Evolutionary conservation across 1,140 invertebrate genomes (phyloP).

Genomic region (Plutomurus gul): DNA sequence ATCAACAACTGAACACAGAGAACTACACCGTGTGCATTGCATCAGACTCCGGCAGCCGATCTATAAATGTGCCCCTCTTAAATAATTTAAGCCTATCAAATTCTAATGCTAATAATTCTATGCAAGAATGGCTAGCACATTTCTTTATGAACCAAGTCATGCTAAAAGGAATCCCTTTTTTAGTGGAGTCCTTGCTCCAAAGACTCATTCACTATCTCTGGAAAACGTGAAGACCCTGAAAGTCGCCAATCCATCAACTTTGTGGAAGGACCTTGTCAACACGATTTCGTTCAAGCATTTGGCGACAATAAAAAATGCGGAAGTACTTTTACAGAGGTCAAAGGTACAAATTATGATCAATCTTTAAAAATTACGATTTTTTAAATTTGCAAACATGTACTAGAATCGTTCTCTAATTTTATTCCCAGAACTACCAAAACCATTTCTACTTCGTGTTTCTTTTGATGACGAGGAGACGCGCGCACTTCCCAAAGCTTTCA

Average conservation of each 20-base stretch:
- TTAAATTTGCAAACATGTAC: neutral
- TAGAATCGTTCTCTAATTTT: neutral
- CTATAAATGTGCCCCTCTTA: neutral
- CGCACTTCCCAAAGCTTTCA: neutral
- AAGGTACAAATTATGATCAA: too few relatives aligned
- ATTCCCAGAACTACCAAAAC: neutral
- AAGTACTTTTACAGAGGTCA: neutral
- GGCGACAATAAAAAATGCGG: conserved; percentile 32
- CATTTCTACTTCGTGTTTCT: conserved; percentile 17
- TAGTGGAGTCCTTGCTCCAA: neutral
- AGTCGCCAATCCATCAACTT: too few relatives aligned
- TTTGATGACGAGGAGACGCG: conserved; percentile 13
- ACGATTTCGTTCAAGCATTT: conserved; percentile 20
- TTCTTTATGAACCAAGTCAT: conserved; percentile 14
- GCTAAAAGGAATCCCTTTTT: neutral
- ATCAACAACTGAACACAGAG: conserved; percentile 32
- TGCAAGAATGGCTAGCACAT: neutral
- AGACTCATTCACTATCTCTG: conserved; percentile 16
- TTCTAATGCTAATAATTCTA: conserved; percentile 13
- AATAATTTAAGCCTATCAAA: neutral
- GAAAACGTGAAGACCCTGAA: neutral
- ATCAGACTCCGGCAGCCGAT: neutral
- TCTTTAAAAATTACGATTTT: too few relatives aligned
- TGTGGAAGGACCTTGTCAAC: neutral
- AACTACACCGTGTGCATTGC: conserved; percentile 24